Evolutionary conservation across 1,140 invertebrate species (phyloP), one percentile per base, ranked within the genome.

Genomic region (Samia ricini): DNA sequence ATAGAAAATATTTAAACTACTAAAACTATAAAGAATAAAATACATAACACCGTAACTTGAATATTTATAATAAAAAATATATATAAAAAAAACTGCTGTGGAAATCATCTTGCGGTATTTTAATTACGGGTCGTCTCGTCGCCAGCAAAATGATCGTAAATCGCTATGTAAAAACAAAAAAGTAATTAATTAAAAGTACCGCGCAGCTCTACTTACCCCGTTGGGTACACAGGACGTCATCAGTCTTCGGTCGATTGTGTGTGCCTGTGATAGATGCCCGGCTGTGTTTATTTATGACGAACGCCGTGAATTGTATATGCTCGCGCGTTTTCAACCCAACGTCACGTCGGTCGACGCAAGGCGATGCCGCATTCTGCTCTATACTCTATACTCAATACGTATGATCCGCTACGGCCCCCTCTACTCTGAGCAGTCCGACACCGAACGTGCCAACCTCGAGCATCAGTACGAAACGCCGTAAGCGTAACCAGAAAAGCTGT

Each of bases 341-440:
- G 33, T 64, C 68, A 81, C 79, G 80, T 82, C 81, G 81, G 80
- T 82, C 81, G 81, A 75, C 77, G 78, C 83, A 81, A 77, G 77
- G 58, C 72, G 75, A 65, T 85, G 78, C 82, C 85, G 85, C 83
- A 88, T 81, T 85, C 77, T 81, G 77, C 63, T 85, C 82, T 86
- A 83, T 84, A 83, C 77, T 63, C 49, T 64, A 64, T 59, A 63
- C 51, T 68, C 26, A 74, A 73, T 82, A 81, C 68, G 70, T 76
- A 76, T 79, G 76, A 76, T 76, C 72, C 72, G 65, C 68, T 73
- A 71, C 59, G 62, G 56, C 60, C 64, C 71, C 72, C 63, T 64
- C 69, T 60, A 60, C 60, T 15, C 24, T 22, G 56, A 51, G 48
- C 62, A 15, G 42, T 54, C 56, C 36, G 26, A 64, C 64, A 50